A percentile compares a stretch with the other conserved stretches of the same genome.
phyloP scores from a whole-genome alignment of 1,140 invertebrate species.

The Trichoplusia ni region DNA sequence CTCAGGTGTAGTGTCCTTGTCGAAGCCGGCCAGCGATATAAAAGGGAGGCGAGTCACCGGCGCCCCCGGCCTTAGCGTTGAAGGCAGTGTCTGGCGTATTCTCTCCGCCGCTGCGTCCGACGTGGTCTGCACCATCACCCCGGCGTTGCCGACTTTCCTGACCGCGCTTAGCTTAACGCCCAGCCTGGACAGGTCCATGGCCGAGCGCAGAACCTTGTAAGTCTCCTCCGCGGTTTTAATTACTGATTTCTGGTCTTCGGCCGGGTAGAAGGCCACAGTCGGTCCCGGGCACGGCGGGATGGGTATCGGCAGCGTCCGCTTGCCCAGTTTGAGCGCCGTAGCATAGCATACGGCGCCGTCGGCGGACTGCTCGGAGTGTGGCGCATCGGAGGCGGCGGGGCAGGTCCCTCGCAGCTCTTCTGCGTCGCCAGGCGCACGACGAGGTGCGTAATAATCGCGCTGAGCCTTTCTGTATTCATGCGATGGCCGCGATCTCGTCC shows the following conservation, averaged over 20 bases:
- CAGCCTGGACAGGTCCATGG: not conserved
- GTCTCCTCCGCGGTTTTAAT: not conserved
- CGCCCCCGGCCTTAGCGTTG: too few species aligned
- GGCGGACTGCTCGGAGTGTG: too few species aligned
- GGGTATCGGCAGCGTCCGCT: not conserved
- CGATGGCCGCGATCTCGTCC: not conserved
- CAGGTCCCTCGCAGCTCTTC: not conserved
- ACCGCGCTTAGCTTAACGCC: too few species aligned
- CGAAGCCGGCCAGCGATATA: too few species aligned
- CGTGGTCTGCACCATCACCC: too few species aligned
- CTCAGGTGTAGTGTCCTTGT: too few species aligned
- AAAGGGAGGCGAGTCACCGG: too few species aligned
- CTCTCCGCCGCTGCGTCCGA: too few species aligned
- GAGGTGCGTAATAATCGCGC: not conserved
- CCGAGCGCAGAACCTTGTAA: not conserved
- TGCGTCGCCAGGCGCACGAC: not conserved
- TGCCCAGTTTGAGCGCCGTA: not conserved
- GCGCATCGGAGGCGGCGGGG: not conserved
- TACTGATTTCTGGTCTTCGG: not conserved
- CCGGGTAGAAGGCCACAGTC: not conserved
- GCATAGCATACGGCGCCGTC: too few species aligned
- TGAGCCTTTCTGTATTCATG: not conserved
- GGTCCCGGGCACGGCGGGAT: not conserved
- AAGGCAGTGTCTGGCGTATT: too few species aligned
- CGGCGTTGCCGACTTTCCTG: too few species aligned